Conservation (phyloP, 1,140 invertebrate species). For the Bombus polaris region DNA sequence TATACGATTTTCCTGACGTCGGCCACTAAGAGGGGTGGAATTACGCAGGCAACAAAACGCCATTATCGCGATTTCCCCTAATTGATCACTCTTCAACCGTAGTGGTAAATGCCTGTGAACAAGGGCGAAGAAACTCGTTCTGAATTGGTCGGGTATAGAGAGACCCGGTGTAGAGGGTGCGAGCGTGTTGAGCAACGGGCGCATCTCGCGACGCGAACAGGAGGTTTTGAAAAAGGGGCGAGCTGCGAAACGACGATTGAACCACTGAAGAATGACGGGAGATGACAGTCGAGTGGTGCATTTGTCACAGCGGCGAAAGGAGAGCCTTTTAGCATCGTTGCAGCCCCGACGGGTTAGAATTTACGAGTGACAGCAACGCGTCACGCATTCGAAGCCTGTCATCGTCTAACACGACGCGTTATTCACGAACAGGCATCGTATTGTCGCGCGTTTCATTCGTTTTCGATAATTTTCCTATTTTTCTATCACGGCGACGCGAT, state of each 20-base stretch:
- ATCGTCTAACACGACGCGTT: slow-evolving; percentile 6
- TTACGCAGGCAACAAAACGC: slow-evolving; percentile 51
- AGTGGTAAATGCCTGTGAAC: slow-evolving; percentile 24
- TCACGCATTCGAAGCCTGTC: slow-evolving; percentile 27
- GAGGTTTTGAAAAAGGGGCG: slow-evolving; percentile 37
- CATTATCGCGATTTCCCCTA: slow-evolving; percentile 74
- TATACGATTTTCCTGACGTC: slow-evolving; percentile 39
- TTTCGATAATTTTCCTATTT: not conserved
- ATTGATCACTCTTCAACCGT: slow-evolving; percentile 67
- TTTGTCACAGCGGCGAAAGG: slow-evolving; percentile 33
- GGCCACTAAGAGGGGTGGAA: not conserved
- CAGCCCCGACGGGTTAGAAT: slow-evolving; percentile 41
- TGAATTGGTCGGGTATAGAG: not conserved
- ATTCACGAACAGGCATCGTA: not conserved
- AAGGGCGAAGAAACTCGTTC: not conserved
- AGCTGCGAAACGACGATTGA: slow-evolving; percentile 54
- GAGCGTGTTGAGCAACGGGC: not conserved
- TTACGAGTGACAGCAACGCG: slow-evolving; percentile 39
- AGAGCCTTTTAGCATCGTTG: slow-evolving; percentile 58
- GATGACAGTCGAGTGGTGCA: slow-evolving; percentile 56
- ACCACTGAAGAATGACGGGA: slow-evolving; percentile 54
- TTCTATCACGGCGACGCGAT: not conserved
- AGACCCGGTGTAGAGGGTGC: not conserved
- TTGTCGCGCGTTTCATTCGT: slow-evolving; percentile 16
- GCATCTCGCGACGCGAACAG: not conserved